Percentiles rank a stretch among this genome's conserved stretches.
phyloP scores from a whole-genome alignment of 1,140 invertebrate species.

The Eueides isabella region DNA sequence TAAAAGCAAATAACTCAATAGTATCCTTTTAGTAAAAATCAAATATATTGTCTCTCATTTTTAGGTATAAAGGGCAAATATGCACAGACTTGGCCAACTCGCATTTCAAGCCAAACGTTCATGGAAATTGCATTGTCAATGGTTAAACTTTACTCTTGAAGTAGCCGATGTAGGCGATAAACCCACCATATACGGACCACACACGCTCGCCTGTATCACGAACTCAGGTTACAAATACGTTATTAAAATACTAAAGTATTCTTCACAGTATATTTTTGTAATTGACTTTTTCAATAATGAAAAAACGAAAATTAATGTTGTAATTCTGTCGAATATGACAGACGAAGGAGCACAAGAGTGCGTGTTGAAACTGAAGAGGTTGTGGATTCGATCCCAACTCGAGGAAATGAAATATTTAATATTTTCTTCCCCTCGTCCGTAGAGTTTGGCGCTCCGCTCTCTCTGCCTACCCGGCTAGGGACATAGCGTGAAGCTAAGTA shows the following conservation, averaged over 20 bases:
- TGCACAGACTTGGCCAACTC: conserved; percentile 12
- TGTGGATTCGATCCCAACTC: too few relatives aligned
- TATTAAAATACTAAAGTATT: conserved; percentile 2
- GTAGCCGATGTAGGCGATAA: conserved; percentile 46
- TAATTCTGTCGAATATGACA: too few relatives aligned
- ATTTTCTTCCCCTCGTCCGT: too few relatives aligned
- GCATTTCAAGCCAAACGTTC: conserved; percentile 39
- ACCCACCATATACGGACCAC: conserved; percentile 46
- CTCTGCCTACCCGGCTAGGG: too few relatives aligned
- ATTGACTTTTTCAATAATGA: not conserved
- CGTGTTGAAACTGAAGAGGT: too few relatives aligned
- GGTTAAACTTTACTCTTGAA: conserved; percentile 43
- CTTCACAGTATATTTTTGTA: not conserved
- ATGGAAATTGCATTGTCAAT: conserved; percentile 45
- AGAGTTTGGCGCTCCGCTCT: too few relatives aligned
- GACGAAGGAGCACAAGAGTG: too few relatives aligned
- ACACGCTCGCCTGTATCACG: conserved; percentile 43
- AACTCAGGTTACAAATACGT: conserved; percentile 28
- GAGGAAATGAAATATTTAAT: too few relatives aligned
- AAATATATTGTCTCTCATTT: conserved; percentile 9
- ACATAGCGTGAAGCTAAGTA: too few relatives aligned
- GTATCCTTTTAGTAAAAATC: not conserved
- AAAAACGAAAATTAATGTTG: too few relatives aligned
- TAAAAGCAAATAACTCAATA: not conserved
- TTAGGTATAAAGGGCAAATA: conserved; percentile 7